Conservation (phyloP, 2,113 vertebrate genomes). For the Sphaerodactylus townsendi region DNA sequence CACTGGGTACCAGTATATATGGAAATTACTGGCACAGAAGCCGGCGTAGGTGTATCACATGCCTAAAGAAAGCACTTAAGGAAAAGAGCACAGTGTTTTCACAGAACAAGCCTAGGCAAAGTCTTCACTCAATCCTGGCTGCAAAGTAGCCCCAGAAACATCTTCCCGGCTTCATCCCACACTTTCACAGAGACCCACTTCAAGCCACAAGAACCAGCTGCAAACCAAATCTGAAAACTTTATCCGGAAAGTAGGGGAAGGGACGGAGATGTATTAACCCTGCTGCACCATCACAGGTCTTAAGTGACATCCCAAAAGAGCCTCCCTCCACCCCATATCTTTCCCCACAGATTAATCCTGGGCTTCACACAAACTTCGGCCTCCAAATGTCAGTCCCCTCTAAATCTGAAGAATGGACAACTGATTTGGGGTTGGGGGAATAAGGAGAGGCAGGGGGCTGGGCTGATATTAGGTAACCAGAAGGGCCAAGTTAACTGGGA, state of each 20-base stretch:
- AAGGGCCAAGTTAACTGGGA: neutral
- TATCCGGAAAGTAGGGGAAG: neutral
- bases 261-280: neutral
- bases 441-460: neutral
- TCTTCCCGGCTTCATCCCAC: neutral
- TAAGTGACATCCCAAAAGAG: neutral
- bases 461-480: neutral
- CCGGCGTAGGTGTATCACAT: constrained; percentile 38
- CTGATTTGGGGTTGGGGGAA: neutral
- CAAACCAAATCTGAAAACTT: neutral
- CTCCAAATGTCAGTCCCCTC: neutral
- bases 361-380: neutral
- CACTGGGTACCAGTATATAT: neutral
- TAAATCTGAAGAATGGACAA: neutral
- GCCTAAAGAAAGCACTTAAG: constrained; percentile 46
- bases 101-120: constrained; percentile 46
- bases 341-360: neutral
- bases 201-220: constrained; percentile 2
- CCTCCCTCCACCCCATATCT: neutral
- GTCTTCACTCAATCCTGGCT: constrained; percentile 44
- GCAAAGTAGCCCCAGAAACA: constrained; percentile 20
- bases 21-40: constrained; percentile 35
- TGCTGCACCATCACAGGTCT: constrained; percentile 5
- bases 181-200: neutral
- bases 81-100: constrained; percentile 52